Base-by-base conservation (phyloP, 2,113 vertebrate species). In the Danionella cerebrum region DNA sequence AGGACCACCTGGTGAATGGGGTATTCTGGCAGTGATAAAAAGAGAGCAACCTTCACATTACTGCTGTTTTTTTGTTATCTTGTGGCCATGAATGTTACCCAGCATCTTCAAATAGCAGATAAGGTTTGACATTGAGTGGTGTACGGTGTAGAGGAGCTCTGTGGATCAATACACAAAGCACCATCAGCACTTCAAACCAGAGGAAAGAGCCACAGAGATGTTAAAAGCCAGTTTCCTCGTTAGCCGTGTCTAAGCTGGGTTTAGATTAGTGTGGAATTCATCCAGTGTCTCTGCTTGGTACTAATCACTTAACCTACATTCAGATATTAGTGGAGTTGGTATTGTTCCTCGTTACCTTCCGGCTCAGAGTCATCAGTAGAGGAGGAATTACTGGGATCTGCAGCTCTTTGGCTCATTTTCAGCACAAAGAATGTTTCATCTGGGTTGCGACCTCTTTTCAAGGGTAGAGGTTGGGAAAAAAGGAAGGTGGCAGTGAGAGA, bases 241-340 rank as follows among this genome's bases (percentile, higher is more conserved):
- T 53, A 65, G 31, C 47, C 52, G 39, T 47, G 44, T 66, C 62
- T 52, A 42, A 63, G 57, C 42, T 67, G 48, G 19, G 73, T 75
- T 75, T 67, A 54, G 50, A 71, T 67, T 68, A 59, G 70, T 63
- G 50, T 31, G 53, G 63, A 64, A 67, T 71, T 50, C 42, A 42
- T 55, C 50, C 69, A 14, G 8, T 12, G 47, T 54, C 54, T 67
- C 42, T 47, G 60, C 31, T 18, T 60, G 62, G 35, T 25, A 21
- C 48, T 70, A 66, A 74, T 74, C 70, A 74, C 67, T 70, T 70
- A 75, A 68, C 69, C 64, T 75, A 68, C 55, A 52, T 67, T 64
- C 50, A 57, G 50, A 71, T 67, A 57, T 71, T 67, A 68, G 48
- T 55, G 60, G 48, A 48, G 21, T 53, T 41, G 2, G 16, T 48